Evolutionary conservation across 1,140 invertebrate genomes (phyloP).

Genomic region (Neodiprion fabricii): DNA sequence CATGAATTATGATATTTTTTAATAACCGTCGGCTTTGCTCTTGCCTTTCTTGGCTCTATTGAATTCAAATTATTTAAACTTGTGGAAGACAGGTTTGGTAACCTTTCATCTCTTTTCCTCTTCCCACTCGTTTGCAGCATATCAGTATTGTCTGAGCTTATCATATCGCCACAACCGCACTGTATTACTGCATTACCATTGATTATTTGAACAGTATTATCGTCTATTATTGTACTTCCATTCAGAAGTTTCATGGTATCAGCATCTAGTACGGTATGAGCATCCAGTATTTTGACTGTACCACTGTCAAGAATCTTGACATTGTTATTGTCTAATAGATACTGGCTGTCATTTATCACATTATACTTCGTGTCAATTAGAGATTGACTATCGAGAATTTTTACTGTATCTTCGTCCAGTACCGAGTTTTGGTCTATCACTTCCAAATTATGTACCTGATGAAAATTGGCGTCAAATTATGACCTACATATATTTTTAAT

Average conservation of each 20-base stretch:
- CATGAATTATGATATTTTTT: slow-evolving; percentile 49
- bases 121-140: slow-evolving; percentile 37
- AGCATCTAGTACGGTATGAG: slow-evolving; percentile 44
- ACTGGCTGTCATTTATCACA: slow-evolving; percentile 40
- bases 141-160: slow-evolving; percentile 1
- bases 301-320: slow-evolving; percentile 46
- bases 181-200: slow-evolving; percentile 37
- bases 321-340: slow-evolving; percentile 44
- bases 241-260: slow-evolving; percentile 51
- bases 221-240: slow-evolving; percentile 33
- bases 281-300: slow-evolving; percentile 47
- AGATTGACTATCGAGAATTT: slow-evolving; percentile 46
- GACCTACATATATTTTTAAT: no score
- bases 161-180: slow-evolving; percentile 31
- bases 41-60: slow-evolving; percentile 49
- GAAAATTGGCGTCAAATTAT: neutral
- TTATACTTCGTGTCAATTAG: slow-evolving; percentile 43
- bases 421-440: slow-evolving; percentile 47
- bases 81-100: slow-evolving; percentile 24
- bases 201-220: slow-evolving; percentile 32
- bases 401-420: slow-evolving; percentile 40
- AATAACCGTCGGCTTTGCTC: slow-evolving; percentile 43
- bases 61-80: slow-evolving; percentile 51
- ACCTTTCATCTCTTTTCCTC: slow-evolving; percentile 49
- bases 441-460: slow-evolving; percentile 50